phyloP scores from a whole-genome alignment of 30 jellyfish, hydroid and myxozoan genomes.

The Phacellophora camtschatica region DNA sequence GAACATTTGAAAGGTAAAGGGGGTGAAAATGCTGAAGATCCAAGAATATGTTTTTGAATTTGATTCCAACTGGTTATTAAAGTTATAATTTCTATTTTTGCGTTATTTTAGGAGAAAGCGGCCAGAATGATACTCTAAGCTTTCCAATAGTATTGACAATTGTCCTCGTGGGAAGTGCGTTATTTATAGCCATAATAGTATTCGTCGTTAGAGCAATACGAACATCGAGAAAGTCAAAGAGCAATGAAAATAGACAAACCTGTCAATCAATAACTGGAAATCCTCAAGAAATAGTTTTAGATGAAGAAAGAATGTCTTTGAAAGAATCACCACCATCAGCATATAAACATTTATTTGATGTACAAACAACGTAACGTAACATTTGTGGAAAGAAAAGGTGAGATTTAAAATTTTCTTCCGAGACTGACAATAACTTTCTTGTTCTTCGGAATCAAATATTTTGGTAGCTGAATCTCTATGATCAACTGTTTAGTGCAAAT shows the following conservation, averaged over 20 bases:
- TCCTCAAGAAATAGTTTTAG: not conserved
- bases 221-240: constrained; percentile 27
- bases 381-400: not conserved
- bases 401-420: no score
- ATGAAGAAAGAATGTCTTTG: constrained; percentile 42
- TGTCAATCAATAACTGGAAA: not conserved
- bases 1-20: no score
- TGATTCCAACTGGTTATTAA: no score
- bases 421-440: no score
- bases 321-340: not conserved
- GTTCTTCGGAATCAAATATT: no score
- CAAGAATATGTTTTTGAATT: no score
- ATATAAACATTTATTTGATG: not conserved
- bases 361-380: not conserved
- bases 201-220: constrained; percentile 28
- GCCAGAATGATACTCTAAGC: constrained; percentile 54
- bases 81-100: no score
- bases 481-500: no score
- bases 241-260: not conserved
- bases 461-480: no score
- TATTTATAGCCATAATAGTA: constrained; percentile 49
- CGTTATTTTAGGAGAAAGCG: not conserved
- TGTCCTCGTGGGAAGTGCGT: constrained; percentile 77
- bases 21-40: no score
- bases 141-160: constrained; percentile 91